Conservation (phyloP, 2,113 vertebrate species). For the Ciconia stormi region DNA sequence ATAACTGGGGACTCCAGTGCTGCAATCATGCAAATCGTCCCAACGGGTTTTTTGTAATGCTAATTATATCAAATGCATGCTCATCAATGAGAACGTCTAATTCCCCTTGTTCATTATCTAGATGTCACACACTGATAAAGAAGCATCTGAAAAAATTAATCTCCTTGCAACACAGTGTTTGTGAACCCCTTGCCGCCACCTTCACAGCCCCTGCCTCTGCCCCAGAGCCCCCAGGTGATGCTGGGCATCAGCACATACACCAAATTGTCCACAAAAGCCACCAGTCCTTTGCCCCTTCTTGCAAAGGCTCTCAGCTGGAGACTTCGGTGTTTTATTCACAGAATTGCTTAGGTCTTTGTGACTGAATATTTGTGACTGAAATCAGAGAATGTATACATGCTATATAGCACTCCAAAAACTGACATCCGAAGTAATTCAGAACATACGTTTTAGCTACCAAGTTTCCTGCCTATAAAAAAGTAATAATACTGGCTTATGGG, state of each 20-base stretch:
- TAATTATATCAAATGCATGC: slow-evolving; percentile 51
- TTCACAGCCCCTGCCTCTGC: neutral
- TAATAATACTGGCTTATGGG: neutral
- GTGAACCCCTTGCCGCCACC: neutral
- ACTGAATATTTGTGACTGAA: neutral
- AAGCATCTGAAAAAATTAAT: neutral
- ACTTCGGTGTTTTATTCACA: neutral
- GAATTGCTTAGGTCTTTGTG: neutral
- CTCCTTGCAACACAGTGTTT: neutral
- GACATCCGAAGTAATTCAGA: neutral
- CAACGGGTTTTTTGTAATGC: slow-evolving; percentile 30
- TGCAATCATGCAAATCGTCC: slow-evolving; percentile 45
- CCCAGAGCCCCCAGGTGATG: neutral
- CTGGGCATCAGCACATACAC: neutral
- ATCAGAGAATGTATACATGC: neutral
- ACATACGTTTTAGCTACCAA: neutral
- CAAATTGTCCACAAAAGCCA: neutral
- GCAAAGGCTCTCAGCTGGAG: neutral
- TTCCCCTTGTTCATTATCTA: slow-evolving; percentile 43
- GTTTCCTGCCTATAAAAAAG: neutral
- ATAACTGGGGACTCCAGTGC: neutral
- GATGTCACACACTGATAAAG: neutral
- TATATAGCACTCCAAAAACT: neutral
- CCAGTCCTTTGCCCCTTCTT: neutral
- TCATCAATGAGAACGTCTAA: slow-evolving; percentile 29